A percentile compares a stretch with the other conserved stretches of the same genome.
These are phyloP conservation scores for Diorhabda elongata DNA, from an alignment of 1,140 invertebrate species.

Conservation along the genomic window DNA sequence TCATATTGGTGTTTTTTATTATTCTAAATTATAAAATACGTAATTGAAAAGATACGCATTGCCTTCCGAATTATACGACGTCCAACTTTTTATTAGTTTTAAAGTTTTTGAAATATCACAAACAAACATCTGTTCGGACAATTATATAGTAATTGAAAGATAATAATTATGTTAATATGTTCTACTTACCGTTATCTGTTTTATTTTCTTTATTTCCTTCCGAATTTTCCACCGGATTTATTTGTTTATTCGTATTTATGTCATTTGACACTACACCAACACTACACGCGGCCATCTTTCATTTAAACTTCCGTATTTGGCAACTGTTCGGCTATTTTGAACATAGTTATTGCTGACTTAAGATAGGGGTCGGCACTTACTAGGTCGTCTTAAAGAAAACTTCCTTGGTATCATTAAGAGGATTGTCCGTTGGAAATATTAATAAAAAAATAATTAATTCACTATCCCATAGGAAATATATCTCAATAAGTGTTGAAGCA, in stretches of 20 bases:
- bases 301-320: constrained; percentile 43
- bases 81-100: not conserved
- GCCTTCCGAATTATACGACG: too few species aligned
- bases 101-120: constrained; percentile 10
- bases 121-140: constrained; percentile 26
- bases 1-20: too few species aligned
- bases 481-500: too few species aligned
- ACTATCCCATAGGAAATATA: too few species aligned
- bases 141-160: not conserved
- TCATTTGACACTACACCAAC: constrained; percentile 36
- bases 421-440: not conserved
- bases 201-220: constrained; percentile 27
- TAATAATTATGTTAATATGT: constrained; percentile 8
- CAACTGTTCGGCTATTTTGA: constrained; percentile 22
- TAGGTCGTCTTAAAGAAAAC: constrained; percentile 3
- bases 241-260: constrained; percentile 36
- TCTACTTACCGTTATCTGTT: constrained; percentile 36
- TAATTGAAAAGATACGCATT: too few species aligned
- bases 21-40: too few species aligned
- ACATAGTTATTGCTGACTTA: not conserved
- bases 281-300: constrained; percentile 45
- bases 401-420: not conserved
- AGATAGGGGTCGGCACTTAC: constrained; percentile 4
- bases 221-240: constrained; percentile 25
- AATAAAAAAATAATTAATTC: too few species aligned